A percentile compares a stretch with the other conserved stretches of the same genome.
These are phyloP conservation scores for Phortica variegata DNA, from an alignment of 1,140 invertebrate species.

Conservation along the genomic window DNA sequence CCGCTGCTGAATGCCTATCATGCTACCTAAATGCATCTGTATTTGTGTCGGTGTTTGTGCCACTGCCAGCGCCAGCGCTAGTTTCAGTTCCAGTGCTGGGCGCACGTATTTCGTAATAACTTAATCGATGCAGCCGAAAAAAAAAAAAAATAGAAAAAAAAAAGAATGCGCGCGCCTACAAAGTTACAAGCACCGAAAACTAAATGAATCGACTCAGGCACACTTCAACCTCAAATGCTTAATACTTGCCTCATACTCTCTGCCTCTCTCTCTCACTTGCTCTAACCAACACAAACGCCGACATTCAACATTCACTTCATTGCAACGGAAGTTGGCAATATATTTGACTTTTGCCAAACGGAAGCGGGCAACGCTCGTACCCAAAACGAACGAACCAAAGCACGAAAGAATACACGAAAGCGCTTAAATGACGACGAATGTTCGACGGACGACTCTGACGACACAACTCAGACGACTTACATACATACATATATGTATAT, in stretches of 20 bases:
- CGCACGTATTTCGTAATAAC: slow-evolving; percentile 52
- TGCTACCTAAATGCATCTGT: slow-evolving; percentile 5
- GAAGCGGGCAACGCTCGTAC: slow-evolving; percentile 24
- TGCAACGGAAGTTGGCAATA: slow-evolving; percentile 47
- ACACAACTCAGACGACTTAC: neutral
- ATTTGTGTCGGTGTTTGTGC: slow-evolving; percentile 2
- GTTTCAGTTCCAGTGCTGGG: slow-evolving; percentile 33
- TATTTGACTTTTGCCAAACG: slow-evolving; percentile 50
- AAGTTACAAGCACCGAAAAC: no score
- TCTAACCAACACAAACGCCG: no score
- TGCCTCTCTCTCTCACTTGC: slow-evolving; percentile 26
- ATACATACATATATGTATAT: neutral
- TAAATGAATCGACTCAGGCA: no score
- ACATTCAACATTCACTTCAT: no score
- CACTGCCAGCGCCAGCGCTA: slow-evolving; percentile 29
- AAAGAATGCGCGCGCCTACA: no score
- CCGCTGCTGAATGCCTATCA: no score
- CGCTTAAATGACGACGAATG: no score
- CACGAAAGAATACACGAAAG: no score
- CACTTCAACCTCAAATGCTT: neutral
- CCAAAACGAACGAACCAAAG: neutral
- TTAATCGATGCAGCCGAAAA: slow-evolving; percentile 44
- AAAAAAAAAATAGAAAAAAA: neutral
- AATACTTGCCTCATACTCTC: slow-evolving; percentile 2
- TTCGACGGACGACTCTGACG: no score